Evolutionary conservation across 1,140 invertebrate species (phyloP), one percentile per base, ranked within the genome.

Genomic region (Anoplolepis gracilipes): DNA sequence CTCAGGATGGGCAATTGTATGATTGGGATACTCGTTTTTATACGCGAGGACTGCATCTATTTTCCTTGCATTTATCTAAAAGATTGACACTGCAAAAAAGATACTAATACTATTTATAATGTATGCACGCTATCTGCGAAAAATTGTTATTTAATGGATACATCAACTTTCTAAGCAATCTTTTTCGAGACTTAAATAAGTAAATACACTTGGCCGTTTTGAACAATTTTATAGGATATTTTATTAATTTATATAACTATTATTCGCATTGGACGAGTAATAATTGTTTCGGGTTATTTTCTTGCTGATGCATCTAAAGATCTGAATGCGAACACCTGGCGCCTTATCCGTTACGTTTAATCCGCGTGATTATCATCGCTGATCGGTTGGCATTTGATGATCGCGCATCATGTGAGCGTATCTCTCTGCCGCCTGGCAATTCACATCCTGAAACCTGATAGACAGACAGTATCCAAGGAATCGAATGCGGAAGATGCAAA

Each of bases 361-460:
- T 91, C 89, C 88, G 77, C 86, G 82, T 91, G 92, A 93, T 92
- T 93, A 92, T 92, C 87, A 90, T 90, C 89, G 28, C 19, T 57
- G 39, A 59, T 28, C 33, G 19, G 69, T 81, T 62, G 19, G 59
- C 85, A 85, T 85, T 46, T n/a, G 46, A 42, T 49, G 86, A 88
- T 88, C 88, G 28, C 30, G 57, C 75, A 59, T 70, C 55, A 46
- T 75, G 59, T 67, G 88, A 75, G 28, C 39, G 57, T 30, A 59
- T 85, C 70, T 73, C 46, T 57, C 77, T 65, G 67, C 59, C 33
- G 39, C 30, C 13, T 33, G 42, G 84, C 69, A 62, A 85, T 87
- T 75, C 86, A 81, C 78, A 84, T 73, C 59, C 53, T 89, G 85
- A 90, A 84, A 87, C 77, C 85, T 76, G 87, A 90, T 82, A 55